Evolutionary conservation across 2,797 vertebrate species (phyloP), one percentile per base, ranked within the genome.

Genomic region (Melanotaenia pygmaea): DNA sequence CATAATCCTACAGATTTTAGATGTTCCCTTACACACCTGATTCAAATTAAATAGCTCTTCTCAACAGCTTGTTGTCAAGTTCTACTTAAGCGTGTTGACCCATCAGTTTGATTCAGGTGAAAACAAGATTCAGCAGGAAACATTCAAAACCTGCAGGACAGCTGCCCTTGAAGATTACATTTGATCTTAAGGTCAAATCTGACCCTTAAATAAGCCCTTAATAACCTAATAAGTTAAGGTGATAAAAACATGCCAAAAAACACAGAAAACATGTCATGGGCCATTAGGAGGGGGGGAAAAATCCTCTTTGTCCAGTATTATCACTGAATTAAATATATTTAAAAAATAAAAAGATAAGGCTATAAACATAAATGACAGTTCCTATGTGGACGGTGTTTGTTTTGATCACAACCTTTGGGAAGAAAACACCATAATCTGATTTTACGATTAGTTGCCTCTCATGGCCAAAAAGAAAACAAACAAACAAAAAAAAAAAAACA

Each of bases 371-470:
- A 22, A 7, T 16, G 53, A n/a, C 14, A 5, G 4, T 38, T 51
- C 26, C 18, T 13, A 11, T 20, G 3, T 43, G 26, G 59, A 22
- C 56, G 59, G 20, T 20, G 53, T 70, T 71, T 78, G 24, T 59
- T 72, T 58, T 65, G 20, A 77, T 60, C 14, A 0, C 18, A 61
- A 34, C 43, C 58, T 37, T 59, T 74, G 24, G 12, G 38, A 5
- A 2, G 20, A 26, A 77, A 81, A 70, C 22, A 63, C 61, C 1
- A 32, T 28, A 47, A 47, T 30, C 2, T 22, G 63, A 84, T 82
- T 30, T 34, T 2, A 54, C 3, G 59, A 76, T 71, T 61, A 60
- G 40, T 32, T 47, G 47, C 81, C 47, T 51, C 47, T 70, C 57
- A 64, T 40, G 60, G 56, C 20, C 26, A 28, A 70, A 74, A 40